Evolutionary conservation across 2,113 vertebrate species (phyloP).

Genomic region (Chinchilla lanigera): DNA sequence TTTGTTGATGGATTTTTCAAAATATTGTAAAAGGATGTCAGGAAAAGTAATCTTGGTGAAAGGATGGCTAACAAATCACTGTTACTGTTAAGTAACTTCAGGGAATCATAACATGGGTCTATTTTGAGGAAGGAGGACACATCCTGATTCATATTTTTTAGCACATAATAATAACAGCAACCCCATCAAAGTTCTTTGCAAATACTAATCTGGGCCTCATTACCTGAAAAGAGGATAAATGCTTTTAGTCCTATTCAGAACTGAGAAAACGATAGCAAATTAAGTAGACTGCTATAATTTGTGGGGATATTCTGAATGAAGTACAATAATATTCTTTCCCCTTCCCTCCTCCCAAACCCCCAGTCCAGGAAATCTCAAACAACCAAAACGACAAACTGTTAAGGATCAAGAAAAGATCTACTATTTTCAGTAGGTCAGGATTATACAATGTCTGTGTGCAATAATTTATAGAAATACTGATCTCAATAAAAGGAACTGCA

Average conservation of each 20-base stretch:
- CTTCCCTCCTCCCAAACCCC: background rate
- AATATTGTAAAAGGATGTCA: background rate
- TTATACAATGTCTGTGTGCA: background rate
- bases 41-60: background rate
- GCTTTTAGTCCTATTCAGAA: constrained; percentile 7
- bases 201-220: constrained; percentile 18
- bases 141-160: constrained; percentile 34
- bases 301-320: background rate
- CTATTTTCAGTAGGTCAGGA: background rate
- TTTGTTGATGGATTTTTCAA: constrained; percentile 1
- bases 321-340: background rate
- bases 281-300: background rate
- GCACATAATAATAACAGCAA: background rate
- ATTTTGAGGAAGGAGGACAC: background rate
- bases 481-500: background rate
- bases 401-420: background rate
- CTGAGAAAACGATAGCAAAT: background rate
- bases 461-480: background rate
- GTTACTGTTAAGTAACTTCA: background rate
- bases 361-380: background rate
- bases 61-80: background rate
- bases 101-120: constrained; percentile 3
- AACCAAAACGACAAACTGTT: background rate
- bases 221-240: background rate
- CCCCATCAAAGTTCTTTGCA: constrained; percentile 23